phyloP scores from a whole-genome alignment of 2,113 vertebrate species.

The Leucopsar rothschildi region DNA sequence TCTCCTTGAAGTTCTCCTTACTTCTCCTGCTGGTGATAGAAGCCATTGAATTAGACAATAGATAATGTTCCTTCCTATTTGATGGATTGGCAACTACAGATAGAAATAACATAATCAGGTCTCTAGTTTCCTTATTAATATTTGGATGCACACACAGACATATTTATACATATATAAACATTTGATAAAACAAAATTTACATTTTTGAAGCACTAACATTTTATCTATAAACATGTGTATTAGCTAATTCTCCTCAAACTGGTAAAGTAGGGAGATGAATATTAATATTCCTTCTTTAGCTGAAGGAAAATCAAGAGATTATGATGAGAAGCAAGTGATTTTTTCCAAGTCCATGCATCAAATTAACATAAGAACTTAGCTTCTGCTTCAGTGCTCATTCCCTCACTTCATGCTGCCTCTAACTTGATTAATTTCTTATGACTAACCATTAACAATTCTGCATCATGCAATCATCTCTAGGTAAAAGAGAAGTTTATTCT shows the following conservation, averaged over 20 bases:
- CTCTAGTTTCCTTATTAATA: not conserved
- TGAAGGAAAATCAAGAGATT: not conserved
- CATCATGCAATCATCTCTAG: not conserved
- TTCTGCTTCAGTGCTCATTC: not conserved
- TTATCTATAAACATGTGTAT: not conserved
- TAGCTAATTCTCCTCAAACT: not conserved
- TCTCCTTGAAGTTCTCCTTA: not conserved
- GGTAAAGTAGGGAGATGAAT: not conserved
- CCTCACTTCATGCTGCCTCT: conserved; percentile 3
- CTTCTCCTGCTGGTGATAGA: not conserved
- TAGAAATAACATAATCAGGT: not conserved
- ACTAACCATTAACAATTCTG: conserved; percentile 28
- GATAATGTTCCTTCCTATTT: not conserved
- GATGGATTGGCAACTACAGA: not conserved
- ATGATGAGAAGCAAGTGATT: not conserved
- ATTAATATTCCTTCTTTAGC: not conserved
- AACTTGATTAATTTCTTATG: conserved; percentile 48
- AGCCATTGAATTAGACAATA: not conserved
- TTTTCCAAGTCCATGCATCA: conserved; percentile 21
- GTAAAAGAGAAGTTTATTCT: conserved; percentile 29
- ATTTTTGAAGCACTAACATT: not conserved
- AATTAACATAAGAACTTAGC: not conserved
- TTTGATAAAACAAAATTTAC: not conserved
- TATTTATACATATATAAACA: not conserved
- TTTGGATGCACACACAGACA: not conserved